Conservation (phyloP, 2,888 invertebrate genomes). For the Hololepta plana region DNA sequence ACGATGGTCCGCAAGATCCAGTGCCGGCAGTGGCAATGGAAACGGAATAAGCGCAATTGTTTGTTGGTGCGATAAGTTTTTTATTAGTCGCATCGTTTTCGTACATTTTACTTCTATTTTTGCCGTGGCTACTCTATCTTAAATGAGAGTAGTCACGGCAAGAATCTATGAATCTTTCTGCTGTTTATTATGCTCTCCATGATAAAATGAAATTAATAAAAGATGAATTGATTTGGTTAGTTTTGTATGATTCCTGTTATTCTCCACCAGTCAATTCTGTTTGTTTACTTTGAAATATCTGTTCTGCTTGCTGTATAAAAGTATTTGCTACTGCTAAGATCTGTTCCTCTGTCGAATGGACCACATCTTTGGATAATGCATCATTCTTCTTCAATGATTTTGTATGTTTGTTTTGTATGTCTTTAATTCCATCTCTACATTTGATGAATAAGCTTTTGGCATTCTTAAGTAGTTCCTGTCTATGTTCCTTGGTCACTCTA, state of each 20-base stretch:
- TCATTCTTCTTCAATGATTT: conserved; percentile 54
- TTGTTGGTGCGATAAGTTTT: too few relatives aligned
- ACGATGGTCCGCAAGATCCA: conserved; percentile 25
- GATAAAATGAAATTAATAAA: too few relatives aligned
- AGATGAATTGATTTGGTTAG: too few relatives aligned
- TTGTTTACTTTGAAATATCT: conserved; percentile 48
- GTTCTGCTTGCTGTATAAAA: conserved; percentile 44
- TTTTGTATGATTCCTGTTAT: too few relatives aligned
- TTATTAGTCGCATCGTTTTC: too few relatives aligned
- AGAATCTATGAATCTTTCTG: too few relatives aligned
- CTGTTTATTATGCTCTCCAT: too few relatives aligned
- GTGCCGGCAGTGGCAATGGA: conserved; percentile 32
- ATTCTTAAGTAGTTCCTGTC: conserved; percentile 74
- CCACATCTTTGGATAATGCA: conserved; percentile 51
- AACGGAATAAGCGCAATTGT: conserved; percentile 27
- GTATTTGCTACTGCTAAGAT: conserved; percentile 48
- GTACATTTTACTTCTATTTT: too few relatives aligned
- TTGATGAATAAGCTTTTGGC: conserved; percentile 68
- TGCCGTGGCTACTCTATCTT: too few relatives aligned
- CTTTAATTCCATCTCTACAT: conserved; percentile 57
- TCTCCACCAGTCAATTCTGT: conserved; percentile 52
- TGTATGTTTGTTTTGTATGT: conserved; percentile 52
- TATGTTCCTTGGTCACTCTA: conserved; percentile 74
- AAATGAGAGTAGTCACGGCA: too few relatives aligned
- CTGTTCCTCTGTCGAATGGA: conserved; percentile 48